A percentile compares a stretch with the other conserved stretches of the same genome.
These are phyloP conservation scores for Brachyrhaphis roseni DNA, from an alignment of 2,797 vertebrate genomes.

Conservation along the genomic window DNA sequence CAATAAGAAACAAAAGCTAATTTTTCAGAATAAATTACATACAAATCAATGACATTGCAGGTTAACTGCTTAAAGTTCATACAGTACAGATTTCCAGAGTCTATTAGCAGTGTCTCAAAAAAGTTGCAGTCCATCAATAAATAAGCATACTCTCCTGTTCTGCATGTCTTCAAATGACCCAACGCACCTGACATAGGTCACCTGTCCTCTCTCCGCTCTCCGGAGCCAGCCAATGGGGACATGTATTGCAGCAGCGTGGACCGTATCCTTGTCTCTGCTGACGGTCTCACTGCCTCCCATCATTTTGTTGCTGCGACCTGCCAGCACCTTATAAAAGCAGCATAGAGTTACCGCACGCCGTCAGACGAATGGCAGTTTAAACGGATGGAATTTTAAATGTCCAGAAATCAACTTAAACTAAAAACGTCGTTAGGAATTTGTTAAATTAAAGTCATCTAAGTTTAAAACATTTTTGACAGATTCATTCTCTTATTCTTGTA, in stretches of 20 bases:
- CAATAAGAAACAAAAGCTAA: neutral
- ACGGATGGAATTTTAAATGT: neutral
- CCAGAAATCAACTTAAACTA: neutral
- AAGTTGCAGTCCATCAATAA: neutral
- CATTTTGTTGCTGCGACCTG: slow-evolving; percentile 89
- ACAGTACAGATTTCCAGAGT: neutral
- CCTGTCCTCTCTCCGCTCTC: slow-evolving; percentile 85
- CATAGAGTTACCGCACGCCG: neutral
- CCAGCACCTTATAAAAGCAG: slow-evolving; percentile 81
- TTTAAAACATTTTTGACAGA: neutral
- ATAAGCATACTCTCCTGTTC: neutral
- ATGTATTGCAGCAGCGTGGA: slow-evolving; percentile 83
- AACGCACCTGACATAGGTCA: slow-evolving; percentile 89
- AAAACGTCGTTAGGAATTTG: neutral
- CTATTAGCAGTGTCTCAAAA: neutral
- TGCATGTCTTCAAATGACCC: slow-evolving; percentile 1
- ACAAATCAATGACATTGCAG: neutral
- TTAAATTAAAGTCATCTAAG: neutral
- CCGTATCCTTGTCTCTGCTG: slow-evolving; percentile 90
- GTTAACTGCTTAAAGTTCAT: neutral
- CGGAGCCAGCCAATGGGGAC: slow-evolving; percentile 94
- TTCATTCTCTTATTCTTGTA: neutral
- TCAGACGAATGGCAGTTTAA: neutral
- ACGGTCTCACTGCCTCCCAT: slow-evolving; percentile 93
- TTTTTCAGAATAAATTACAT: neutral